Evolutionary conservation across 2,113 vertebrate genomes (phyloP).

Genomic region (Platichthys flesus): DNA sequence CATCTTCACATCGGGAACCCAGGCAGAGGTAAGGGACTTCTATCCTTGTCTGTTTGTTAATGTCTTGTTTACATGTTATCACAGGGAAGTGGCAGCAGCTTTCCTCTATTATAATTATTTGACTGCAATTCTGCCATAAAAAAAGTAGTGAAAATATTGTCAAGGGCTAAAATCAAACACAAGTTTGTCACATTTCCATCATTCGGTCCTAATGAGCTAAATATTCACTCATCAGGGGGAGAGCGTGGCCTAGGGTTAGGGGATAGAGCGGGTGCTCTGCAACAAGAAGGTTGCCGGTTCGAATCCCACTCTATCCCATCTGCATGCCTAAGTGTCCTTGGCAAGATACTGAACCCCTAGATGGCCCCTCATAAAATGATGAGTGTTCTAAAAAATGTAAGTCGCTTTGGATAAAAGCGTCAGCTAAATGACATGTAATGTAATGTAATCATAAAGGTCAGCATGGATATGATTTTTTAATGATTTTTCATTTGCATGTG

Average conservation of each 20-base stretch:
- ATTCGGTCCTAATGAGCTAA: not conserved
- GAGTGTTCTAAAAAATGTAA: no score
- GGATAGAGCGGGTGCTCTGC: no score
- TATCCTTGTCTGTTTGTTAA: not conserved
- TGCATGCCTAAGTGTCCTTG: no score
- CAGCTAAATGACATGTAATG: no score
- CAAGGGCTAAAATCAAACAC: not conserved
- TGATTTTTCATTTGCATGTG: not conserved
- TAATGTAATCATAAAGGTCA: not conserved
- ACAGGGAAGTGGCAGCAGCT: not conserved
- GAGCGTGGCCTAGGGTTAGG: no score
- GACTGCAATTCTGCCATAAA: not conserved
- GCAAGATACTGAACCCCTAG: no score
- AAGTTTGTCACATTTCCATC: not conserved
- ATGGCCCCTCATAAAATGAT: no score
- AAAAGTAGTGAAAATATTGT: not conserved
- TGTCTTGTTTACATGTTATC: not conserved
- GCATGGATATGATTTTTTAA: not conserved
- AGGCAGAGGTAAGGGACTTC: constrained; percentile 43
- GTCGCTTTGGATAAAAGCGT: no score
- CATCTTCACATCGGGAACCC: not conserved
- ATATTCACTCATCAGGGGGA: not conserved
- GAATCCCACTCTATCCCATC: no score
- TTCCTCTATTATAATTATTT: not conserved
- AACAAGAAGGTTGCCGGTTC: no score